phyloP scores from a whole-genome alignment of 2,888 invertebrate genomes.

The Clepsis dumicolana region DNA sequence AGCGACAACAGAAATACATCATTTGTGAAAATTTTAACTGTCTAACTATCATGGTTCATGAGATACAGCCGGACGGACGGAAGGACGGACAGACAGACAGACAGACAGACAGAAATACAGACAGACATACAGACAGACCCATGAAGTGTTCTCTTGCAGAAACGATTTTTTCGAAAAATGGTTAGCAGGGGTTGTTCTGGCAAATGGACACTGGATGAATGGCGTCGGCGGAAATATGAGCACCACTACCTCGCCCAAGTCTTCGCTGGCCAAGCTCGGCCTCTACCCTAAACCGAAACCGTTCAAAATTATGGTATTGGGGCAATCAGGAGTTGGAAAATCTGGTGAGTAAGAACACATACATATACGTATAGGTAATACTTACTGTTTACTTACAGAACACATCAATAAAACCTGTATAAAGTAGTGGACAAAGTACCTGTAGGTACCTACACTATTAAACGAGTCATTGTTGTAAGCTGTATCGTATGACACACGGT shows the following conservation, averaged over 20 bases:
- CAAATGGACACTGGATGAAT: slow-evolving; percentile 39
- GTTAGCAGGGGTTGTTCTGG: neutral
- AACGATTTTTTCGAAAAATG: slow-evolving; percentile 15
- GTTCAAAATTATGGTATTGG: slow-evolving; percentile 91
- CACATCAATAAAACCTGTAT: neutral
- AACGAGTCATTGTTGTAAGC: slow-evolving; percentile 15
- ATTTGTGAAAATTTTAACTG: too few relatives aligned
- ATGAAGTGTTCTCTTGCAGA: slow-evolving; percentile 25
- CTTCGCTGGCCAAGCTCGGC: slow-evolving; percentile 89
- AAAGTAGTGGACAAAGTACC: slow-evolving; percentile 16
- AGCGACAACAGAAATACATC: too few relatives aligned
- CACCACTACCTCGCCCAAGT: slow-evolving; percentile 87
- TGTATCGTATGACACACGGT: slow-evolving; percentile 34
- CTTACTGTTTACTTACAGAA: neutral
- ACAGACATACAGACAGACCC: too few relatives aligned
- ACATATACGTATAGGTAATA: neutral
- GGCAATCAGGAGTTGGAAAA: slow-evolving; percentile 93
- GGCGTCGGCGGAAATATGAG: slow-evolving; percentile 59
- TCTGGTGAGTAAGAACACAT: slow-evolving; percentile 87
- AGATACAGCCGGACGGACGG: too few relatives aligned
- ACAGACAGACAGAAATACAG: too few relatives aligned
- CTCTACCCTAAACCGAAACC: slow-evolving; percentile 89
- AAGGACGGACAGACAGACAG: too few relatives aligned
- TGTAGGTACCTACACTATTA: neutral
- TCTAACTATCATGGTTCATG: too few relatives aligned